Base-by-base conservation (phyloP, 2,113 vertebrate species). In the Prunella himalayana region DNA sequence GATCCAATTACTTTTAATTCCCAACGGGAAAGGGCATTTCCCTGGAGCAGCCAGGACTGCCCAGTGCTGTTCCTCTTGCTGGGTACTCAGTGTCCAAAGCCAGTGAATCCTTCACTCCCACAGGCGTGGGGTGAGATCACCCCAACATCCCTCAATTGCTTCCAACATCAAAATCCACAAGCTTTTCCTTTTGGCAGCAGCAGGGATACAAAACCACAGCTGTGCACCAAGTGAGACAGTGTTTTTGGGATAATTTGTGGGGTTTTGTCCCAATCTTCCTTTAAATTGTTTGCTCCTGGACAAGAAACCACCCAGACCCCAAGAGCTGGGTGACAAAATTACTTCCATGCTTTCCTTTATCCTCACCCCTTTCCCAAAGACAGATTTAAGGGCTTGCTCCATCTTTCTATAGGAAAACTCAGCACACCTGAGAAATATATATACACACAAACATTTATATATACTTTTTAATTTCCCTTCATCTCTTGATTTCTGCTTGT, bases 1-100 rank as follows among this genome's bases (percentile, higher is more conserved):
- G 86, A 96, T 95, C 90, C 80, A 93, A 93, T 96, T 95, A 90
- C n/a, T 35, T 81, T 56, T 31, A 70, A 86, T 66, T 90, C 73
- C 5, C 53, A 70, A 88, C 1, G 54, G 79, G 87, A 91, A 92
- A 50, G 3, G 77, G n/a, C 69, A 42, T 66, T 89, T 86, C 69
- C 88, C 54, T 2, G 28, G 39, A 81, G 90, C 75, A 77, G 59
- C 87, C 33, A 16, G 15, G 44, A 23, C 51, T 63, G 22, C 69
- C 31, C 56, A 56, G 70, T 0, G 0, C 39, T 30, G 49, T 14
- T 49, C 49, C 64, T 37, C 49, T 47, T 15, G 10, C 35, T 63
- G 49, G 21, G 31, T 9, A 19, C 41, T 90, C 1, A 1, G 17
- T 3, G 7, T 33, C 18, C 2, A 8, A 24, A 45, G 69, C 24